A percentile compares a stretch with the other conserved stretches of the same genome.
Conservation (phyloP, 2,888 invertebrate species). For the Heliconius sara region DNA sequence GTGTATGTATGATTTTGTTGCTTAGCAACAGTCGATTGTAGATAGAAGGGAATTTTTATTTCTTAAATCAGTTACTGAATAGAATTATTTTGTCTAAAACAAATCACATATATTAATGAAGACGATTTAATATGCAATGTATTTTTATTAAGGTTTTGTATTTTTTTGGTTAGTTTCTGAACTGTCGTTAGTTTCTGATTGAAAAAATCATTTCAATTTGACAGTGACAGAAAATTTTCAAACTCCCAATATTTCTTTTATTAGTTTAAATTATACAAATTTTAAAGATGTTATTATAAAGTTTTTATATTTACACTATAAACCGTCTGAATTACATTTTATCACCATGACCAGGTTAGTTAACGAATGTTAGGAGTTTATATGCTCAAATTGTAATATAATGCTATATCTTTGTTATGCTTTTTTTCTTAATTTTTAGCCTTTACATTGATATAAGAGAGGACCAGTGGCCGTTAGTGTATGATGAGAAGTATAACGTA, state of each 20-base stretch:
- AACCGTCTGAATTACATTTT: neutral
- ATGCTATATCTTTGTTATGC: neutral
- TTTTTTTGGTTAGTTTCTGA: neutral
- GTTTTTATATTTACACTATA: too few relatives aligned
- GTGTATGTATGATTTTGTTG: conserved; percentile 60
- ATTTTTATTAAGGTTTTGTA: neutral
- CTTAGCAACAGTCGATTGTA: conserved; percentile 58
- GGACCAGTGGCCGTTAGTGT: conserved; percentile 91
- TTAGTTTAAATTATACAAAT: neutral
- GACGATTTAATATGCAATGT: too few relatives aligned
- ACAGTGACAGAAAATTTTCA: neutral
- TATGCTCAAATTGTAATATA: neutral
- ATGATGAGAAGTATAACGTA: conserved; percentile 91
- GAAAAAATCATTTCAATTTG: neutral
- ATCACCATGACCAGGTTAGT: conserved; percentile 9
- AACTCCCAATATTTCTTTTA: neutral
- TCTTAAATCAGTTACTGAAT: neutral
- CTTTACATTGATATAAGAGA: conserved; percentile 82
- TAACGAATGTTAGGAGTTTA: neutral
- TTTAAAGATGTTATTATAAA: conserved; percentile 7
- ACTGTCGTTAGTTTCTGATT: neutral
- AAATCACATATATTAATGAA: neutral
- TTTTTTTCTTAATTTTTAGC: conserved; percentile 54
- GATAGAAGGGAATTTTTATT: neutral
- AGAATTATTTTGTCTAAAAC: neutral